Base-by-base conservation (phyloP, 2,113 vertebrate genomes). In the Gnathonemus longibarbis region DNA sequence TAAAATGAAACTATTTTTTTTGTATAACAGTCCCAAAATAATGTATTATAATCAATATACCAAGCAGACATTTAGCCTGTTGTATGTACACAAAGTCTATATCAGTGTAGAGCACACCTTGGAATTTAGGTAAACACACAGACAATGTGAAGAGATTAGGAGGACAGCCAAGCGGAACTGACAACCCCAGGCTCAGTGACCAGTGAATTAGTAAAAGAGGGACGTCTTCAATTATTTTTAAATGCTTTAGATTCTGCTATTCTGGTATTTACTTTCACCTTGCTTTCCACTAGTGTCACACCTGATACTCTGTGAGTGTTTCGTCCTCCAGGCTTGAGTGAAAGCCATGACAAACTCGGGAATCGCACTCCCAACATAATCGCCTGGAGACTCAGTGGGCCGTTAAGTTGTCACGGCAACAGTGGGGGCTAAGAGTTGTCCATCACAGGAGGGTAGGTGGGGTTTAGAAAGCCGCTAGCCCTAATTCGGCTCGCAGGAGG, bases 371-470 rank as follows among this genome's bases (percentile, higher is more conserved):
- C 88, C 39, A 91, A 87, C 83, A 58, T 39, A 89, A 89, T 89
- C 91, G 92, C 91, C 92, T 86, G 89, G 31, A 42, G 90, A 91
- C 86, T 90, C 90, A 39, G 91, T 58, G 90, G 91, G 91, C 92
- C 77, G 27, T 92, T 93, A 93, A 93, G 92, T 91, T 91, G 56
- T 90, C 91, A 53, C 89, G 42, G 19, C 90, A 90, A 89, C 90
- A 90, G 91, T 88, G 49, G 91, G 91, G 92, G 91, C 87, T 39
- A 90, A 93, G 93, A 93, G 93, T 93, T 92, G 92, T 91, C 92
- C 90, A 56, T 93, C 93, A 91, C 53, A 5, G 83, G 45, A 9
- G 49, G 89, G 92, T 93, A 93, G 91, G 74, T 86, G 84, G 5
- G 91, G 92, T 93, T 94, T 93, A 93, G 90, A 84, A 91, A 90